These are phyloP conservation scores for Andrena bicolor DNA, from an alignment of 2,888 invertebrate genomes.

Conservation along the genomic window DNA sequence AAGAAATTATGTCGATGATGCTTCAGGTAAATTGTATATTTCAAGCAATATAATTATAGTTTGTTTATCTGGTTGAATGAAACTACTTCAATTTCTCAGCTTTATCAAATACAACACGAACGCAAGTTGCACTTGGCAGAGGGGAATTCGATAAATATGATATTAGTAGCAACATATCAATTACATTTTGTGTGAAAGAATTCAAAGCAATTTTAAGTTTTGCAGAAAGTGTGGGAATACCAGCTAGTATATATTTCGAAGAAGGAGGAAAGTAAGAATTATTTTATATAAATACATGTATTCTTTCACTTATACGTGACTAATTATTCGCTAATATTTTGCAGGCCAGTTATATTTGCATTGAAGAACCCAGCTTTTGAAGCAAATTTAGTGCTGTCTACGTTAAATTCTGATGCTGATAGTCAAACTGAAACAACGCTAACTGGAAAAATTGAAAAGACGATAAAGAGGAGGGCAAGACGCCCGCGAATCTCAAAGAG, in stretches of 20 bases:
- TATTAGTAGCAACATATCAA: conserved; percentile 88
- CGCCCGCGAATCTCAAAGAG: conserved; percentile 30
- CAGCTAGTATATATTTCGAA: conserved; percentile 91
- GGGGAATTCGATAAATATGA: conserved; percentile 91
- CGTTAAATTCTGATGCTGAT: conserved; percentile 87
- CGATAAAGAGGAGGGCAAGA: conserved; percentile 13
- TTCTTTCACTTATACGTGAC: conserved; percentile 77
- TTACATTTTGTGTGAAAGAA: conserved; percentile 95
- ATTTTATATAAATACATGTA: conserved; percentile 20
- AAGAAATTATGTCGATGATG: conserved; percentile 92
- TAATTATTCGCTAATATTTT: conserved; percentile 87
- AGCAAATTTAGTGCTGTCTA: conserved; percentile 93
- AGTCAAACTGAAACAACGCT: conserved; percentile 80
- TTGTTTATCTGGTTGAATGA: background rate
- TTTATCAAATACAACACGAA: conserved; percentile 89
- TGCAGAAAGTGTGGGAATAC: conserved; percentile 90
- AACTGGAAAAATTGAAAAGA: conserved; percentile 34
- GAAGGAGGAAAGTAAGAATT: conserved; percentile 89
- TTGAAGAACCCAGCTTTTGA: conserved; percentile 92
- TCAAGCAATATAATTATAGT: conserved; percentile 3
- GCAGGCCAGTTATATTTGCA: conserved; percentile 90
- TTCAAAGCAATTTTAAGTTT: conserved; percentile 92
- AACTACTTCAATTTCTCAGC: conserved; percentile 84
- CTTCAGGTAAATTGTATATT: conserved; percentile 82
- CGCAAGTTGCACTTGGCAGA: conserved; percentile 91